Conservation (phyloP, 2,797 vertebrate genomes). For the Rhodeus uyekii region DNA sequence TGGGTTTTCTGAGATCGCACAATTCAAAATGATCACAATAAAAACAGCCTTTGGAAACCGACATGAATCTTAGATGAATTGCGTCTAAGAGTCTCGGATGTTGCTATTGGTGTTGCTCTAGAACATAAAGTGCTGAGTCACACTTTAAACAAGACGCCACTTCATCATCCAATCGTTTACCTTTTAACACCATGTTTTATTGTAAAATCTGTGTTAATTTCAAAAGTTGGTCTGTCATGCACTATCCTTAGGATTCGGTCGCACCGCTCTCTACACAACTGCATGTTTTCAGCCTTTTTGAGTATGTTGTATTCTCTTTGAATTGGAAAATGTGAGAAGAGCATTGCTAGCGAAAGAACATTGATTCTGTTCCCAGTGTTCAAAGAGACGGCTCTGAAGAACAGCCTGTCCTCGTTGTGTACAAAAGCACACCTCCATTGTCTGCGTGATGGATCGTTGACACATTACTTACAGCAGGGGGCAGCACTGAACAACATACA, state of each 20-base stretch:
- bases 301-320: constrained; percentile 38
- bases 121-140: constrained; percentile 17
- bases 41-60: not conserved
- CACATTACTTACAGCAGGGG: constrained; percentile 38
- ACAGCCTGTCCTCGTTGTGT: constrained; percentile 43
- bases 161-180: not conserved
- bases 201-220: not conserved
- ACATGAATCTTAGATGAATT: not conserved
- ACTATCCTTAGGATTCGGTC: not conserved
- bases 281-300: not conserved
- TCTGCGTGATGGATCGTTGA: not conserved
- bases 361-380: constrained; percentile 35
- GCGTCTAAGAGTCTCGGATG: not conserved
- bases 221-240: not conserved
- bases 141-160: not conserved
- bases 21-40: constrained; percentile 1
- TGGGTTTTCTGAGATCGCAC: not conserved
- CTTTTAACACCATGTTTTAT: not conserved
- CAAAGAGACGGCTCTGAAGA: constrained; percentile 28
- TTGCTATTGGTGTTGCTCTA: not conserved
- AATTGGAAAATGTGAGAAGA: constrained; percentile 22
- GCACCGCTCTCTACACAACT: not conserved
- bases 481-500: constrained; percentile 53
- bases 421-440: constrained; percentile 23
- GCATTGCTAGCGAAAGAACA: constrained; percentile 16